Evolutionary conservation across 2,888 invertebrate genomes (phyloP).

Genomic region (Stratiomys singularior): DNA sequence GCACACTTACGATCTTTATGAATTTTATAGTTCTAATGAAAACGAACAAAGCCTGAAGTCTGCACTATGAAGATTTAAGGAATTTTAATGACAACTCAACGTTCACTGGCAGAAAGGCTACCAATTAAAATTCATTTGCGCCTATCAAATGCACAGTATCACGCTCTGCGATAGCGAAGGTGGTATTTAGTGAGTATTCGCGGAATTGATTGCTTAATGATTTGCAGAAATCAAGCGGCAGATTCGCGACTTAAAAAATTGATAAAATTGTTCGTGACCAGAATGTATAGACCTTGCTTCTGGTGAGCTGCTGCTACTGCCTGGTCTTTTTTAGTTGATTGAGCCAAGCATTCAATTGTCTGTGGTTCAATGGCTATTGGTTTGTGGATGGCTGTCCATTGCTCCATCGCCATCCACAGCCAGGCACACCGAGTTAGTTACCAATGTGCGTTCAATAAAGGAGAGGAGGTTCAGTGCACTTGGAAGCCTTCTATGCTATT

Average conservation of each 20-base stretch:
- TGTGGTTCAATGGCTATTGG: background rate
- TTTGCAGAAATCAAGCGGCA: conserved; percentile 41
- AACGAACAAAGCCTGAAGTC: background rate
- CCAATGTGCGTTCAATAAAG: background rate
- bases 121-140: conserved; percentile 29
- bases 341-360: background rate
- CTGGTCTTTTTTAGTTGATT: background rate
- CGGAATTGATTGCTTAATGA: conserved; percentile 39
- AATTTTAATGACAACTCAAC: background rate
- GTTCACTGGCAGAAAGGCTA: background rate
- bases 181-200: conserved; percentile 39
- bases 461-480: conserved; percentile 43
- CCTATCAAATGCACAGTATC: conserved; percentile 9
- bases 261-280: conserved; percentile 38
- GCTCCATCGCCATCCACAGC: conserved; percentile 6
- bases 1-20: too few relatives aligned
- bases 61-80: background rate
- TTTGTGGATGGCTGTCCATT: background rate
- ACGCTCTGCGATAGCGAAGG: conserved; percentile 6
- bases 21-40: background rate
- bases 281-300: conserved; percentile 18
- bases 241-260: conserved; percentile 45
- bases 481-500: conserved; percentile 8
- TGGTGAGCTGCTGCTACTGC: background rate
- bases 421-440: background rate